These are phyloP conservation scores for Sarcophilus harrisii DNA, from an alignment of 2,797 vertebrate species.

Conservation along the genomic window DNA sequence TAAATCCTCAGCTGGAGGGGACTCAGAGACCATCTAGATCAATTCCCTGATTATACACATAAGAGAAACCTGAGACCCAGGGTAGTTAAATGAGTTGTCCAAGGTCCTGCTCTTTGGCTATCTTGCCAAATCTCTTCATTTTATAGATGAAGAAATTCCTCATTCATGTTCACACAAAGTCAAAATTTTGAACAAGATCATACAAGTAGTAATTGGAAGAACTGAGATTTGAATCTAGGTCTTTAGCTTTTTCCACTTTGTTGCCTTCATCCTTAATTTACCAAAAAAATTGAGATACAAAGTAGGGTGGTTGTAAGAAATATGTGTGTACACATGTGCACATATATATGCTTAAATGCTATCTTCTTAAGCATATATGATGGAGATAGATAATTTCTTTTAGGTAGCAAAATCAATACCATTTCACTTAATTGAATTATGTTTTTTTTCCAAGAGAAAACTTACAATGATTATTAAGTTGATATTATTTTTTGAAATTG, in stretches of 20 bases:
- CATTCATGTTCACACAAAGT: not conserved
- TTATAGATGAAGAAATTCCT: not conserved
- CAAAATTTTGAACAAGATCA: not conserved
- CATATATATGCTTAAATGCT: not conserved
- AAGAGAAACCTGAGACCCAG: not conserved
- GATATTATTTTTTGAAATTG: slow-evolving; percentile 52
- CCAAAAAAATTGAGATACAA: not conserved
- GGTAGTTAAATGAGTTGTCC: not conserved
- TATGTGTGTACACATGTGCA: not conserved
- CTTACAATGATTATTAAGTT: slow-evolving; percentile 44
- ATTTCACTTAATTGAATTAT: not conserved
- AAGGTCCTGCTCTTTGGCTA: not conserved
- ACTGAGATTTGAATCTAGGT: not conserved
- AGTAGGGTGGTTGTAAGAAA: not conserved
- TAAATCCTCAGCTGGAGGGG: not conserved
- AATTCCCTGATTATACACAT: not conserved
- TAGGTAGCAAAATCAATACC: not conserved
- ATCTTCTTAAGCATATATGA: not conserved
- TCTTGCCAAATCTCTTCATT: not conserved
- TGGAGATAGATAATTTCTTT: not conserved
- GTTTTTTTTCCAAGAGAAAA: slow-evolving; percentile 55
- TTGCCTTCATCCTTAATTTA: not conserved
- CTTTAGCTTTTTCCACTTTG: not conserved
- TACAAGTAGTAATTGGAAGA: not conserved
- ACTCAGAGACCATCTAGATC: not conserved